Evolutionary conservation across 2,888 invertebrate genomes (phyloP), one percentile per base, ranked within the genome.

Genomic region (Leptinotarsa haldemani): DNA sequence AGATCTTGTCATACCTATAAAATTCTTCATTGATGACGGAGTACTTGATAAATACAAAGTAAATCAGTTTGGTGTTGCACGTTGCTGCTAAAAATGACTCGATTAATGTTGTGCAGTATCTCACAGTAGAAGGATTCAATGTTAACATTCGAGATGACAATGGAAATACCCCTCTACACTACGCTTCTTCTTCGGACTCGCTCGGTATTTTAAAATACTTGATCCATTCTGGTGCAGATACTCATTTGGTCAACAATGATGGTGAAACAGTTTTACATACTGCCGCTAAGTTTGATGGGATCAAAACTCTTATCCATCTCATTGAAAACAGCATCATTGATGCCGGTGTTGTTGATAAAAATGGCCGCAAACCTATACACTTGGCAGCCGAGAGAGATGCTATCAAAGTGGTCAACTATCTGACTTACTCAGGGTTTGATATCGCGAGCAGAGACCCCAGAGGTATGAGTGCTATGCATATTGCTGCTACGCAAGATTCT

Each of bases 141-240:
- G 18, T 18, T 9, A 52, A 52, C 7, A 18, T 52, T n/a, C 52
- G 0, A n/a, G 52, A 52, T n/a, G n/a, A 52, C 7, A 52, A n/a
- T n/a, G 52, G 52, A 52, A 52, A 52, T 52, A 52, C 52, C n/a
- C n/a, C 52, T n/a, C n/a, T 52, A n/a, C 52, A 52, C 52, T 52
- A 52, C 7, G 52, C 52, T 18, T 16, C 52, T n/a, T n/a, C n/a
- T 7, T 16, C 18, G 2, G 52, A 52, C n/a, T 52, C 52, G 1
- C 18, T 52, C 7, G 18, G n/a, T 52, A 7, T 18, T n/a, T n/a
- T n/a, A 7, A 52, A n/a, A n/a, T 18, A n/a, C n/a, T n/a, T 52
- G 16, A 52, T n/a, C 52, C 16, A n/a, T 52, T 52, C n/a, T n/a
- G 52, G 52, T n/a, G 52, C 52, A 52, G 16, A 52, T n/a, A n/a